phyloP scores from a whole-genome alignment of 2,113 vertebrate genomes.

The Halichoerus grypus region DNA sequence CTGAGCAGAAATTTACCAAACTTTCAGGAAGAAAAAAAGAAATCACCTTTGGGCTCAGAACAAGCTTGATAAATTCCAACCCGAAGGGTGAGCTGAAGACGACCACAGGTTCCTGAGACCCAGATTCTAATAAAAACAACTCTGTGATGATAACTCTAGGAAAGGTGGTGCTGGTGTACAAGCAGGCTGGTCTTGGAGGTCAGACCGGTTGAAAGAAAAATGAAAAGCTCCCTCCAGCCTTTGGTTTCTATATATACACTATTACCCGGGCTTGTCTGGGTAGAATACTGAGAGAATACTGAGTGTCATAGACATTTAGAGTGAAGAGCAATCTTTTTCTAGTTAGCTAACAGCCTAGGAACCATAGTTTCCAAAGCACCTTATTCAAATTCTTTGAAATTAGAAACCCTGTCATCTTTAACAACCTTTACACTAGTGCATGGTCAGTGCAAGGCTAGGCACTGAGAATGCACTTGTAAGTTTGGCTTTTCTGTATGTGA shows the following conservation, averaged over 20 bases:
- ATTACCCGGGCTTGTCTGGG: not conserved
- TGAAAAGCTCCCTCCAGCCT: not conserved
- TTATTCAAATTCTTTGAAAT: not conserved
- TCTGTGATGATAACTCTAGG: not conserved
- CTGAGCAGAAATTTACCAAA: conserved; percentile 46
- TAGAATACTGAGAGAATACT: not conserved
- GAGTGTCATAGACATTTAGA: not conserved
- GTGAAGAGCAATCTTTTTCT: not conserved
- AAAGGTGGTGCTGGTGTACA: accelerated
- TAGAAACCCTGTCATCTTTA: not conserved
- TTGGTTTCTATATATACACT: not conserved
- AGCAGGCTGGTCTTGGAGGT: not conserved
- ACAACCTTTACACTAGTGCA: not conserved
- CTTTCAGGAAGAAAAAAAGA: conserved; percentile 19
- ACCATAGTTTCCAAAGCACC: not conserved
- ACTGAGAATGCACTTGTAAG: not conserved
- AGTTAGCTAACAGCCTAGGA: not conserved
- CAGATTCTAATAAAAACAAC: not conserved
- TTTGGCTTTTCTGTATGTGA: not conserved
- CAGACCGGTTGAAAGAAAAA: not conserved
- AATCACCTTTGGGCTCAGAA: conserved; percentile 52
- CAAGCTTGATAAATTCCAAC: conserved; percentile 55
- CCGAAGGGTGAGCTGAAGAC: not conserved
- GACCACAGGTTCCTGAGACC: not conserved
- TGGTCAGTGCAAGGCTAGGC: not conserved